Evolutionary conservation across 64 coral and sea anemone genomes (phyloP), one percentile per base, ranked within the genome.

Genomic region (Dendrophyllia cribrosa): DNA sequence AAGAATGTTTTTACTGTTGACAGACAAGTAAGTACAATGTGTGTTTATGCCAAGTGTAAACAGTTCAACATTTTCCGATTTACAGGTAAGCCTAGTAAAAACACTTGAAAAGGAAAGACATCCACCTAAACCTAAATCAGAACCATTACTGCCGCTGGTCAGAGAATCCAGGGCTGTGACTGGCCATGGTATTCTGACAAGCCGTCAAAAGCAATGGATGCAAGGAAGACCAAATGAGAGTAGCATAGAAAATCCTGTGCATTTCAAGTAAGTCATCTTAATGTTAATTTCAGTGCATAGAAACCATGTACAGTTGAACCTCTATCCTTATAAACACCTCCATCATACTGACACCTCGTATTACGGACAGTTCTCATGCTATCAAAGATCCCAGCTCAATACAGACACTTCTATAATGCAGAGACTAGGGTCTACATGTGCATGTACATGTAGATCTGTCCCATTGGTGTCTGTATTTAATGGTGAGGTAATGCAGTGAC

Each of bases 221-320:
- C 76, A 74, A 44, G 92, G 82, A 4, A 86, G 85, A 60, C 88
- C 79, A 70, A 97, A 97, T 80, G 92, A 97, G 71, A 68, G 90
- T 49, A 91, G 93, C 19, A 91, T 97, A 68, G 95, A 97, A 52
- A 97, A 97, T 59, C 95, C 95, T 45, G 95, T 97, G 4, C 83
- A 97, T 74, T 83, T 91, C 22, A 97, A 97, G 95, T 97, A 69
- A 88, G 95, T 94, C 63, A 26, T 82, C 5, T 46, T 9, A 8
- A 14, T 34, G 34, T 34, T 34, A 34, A 34, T 34, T 34, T 34
- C 44, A 75, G 46, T 2, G 3, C 46, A 51, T 17, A 50, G 19
- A 70, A 19, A 16, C 14, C n/a, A 21, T 58, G 34, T 34, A 34
- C 34, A 34, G 34, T 34, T 34, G 34, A 34, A 34, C 34, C 34